These are phyloP conservation scores for Penaeus japonicus DNA, from an alignment of 1,140 invertebrate species.

Conservation along the genomic window DNA sequence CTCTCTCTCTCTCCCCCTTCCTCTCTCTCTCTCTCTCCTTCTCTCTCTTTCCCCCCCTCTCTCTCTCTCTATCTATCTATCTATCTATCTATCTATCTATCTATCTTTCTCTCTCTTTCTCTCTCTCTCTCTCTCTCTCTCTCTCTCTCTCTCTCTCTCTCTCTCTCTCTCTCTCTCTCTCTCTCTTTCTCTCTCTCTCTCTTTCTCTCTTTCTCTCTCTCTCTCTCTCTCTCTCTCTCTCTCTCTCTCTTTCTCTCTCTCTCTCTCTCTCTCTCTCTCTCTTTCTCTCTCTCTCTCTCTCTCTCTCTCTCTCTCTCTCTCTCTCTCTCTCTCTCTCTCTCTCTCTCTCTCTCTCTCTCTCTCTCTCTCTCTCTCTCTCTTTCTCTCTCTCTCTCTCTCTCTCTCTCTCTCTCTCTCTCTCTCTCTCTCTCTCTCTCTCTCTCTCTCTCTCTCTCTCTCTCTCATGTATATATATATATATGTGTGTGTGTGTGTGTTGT, in stretches of 20 bases:
- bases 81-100: background rate
- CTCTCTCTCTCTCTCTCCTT: background rate
- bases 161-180: background rate
- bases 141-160: background rate
- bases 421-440: background rate
- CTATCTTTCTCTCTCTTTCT: background rate
- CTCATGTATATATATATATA: background rate
- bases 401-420: background rate
- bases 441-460: background rate
- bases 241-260: background rate
- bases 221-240: background rate
- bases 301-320: background rate
- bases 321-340: constrained; percentile 9
- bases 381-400: background rate
- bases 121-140: background rate
- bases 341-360: background rate
- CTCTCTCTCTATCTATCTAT: background rate
- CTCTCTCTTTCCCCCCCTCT: background rate
- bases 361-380: background rate
- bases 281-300: background rate
- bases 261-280: background rate
- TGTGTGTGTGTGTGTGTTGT: background rate
- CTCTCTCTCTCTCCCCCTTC: background rate
- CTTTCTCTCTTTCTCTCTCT: background rate
- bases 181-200: background rate